Conservation (phyloP, 2,888 invertebrate genomes). For the Antitype chi region DNA sequence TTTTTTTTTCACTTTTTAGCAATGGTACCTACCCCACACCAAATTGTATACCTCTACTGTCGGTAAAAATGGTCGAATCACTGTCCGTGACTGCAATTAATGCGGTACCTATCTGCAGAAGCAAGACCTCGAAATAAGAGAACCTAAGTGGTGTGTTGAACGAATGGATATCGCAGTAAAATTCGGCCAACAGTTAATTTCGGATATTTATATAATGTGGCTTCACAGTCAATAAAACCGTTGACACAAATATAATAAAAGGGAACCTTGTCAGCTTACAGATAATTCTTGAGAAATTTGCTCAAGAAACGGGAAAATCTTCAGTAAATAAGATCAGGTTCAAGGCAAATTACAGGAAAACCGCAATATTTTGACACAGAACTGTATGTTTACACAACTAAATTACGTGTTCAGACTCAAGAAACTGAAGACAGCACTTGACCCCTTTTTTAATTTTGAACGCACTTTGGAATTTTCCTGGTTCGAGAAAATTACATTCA, state of each 20-base stretch:
- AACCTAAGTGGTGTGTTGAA: background rate
- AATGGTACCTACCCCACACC: too few species aligned
- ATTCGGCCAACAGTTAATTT: conserved; percentile 29
- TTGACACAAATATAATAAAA: conserved; percentile 34
- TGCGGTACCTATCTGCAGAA: background rate
- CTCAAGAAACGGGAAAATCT: conserved; percentile 34
- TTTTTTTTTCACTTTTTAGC: too few species aligned
- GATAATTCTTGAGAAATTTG: conserved; percentile 27
- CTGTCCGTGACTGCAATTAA: background rate
- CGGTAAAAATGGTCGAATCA: background rate
- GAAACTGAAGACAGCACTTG: conserved; percentile 45
- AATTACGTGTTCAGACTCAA: conserved; percentile 24
- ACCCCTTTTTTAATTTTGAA: conserved; percentile 47
- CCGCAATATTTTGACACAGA: conserved; percentile 27
- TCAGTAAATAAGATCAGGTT: conserved; percentile 17
- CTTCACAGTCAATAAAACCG: conserved; percentile 25
- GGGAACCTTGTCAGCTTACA: conserved; percentile 17
- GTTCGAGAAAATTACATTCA: background rate
- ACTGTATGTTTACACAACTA: conserved; percentile 50
- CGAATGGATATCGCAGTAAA: background rate
- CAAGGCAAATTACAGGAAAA: conserved; percentile 60
- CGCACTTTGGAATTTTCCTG: conserved; percentile 12
- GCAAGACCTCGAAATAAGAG: background rate
- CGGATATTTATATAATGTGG: conserved; percentile 32
- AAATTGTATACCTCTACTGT: too few species aligned